phyloP scores from a whole-genome alignment of 2,888 invertebrate species.

The Chrysotoxum bicinctum region DNA sequence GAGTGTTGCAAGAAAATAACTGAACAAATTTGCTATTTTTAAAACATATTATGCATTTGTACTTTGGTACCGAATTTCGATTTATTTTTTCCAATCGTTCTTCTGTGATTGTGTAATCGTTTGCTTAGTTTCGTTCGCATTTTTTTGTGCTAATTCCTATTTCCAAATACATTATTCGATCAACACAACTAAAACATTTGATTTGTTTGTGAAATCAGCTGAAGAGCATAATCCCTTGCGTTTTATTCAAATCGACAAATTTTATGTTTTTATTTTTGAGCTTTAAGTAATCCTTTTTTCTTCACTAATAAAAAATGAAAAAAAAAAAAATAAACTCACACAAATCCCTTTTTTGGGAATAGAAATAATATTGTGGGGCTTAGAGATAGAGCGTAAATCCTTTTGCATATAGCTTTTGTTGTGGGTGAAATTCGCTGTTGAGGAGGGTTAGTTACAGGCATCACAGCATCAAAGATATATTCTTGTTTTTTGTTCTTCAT shows the following conservation, averaged over 20 bases:
- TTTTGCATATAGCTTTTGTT: conserved; percentile 12
- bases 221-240: neutral
- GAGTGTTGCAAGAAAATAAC: too few species aligned
- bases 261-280: neutral
- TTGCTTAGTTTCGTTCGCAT: too few species aligned
- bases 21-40: too few species aligned
- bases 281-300: neutral
- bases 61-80: too few species aligned
- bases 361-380: conserved; percentile 8
- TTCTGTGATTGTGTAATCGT: too few species aligned
- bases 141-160: neutral
- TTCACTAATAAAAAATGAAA: neutral
- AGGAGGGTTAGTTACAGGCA: neutral
- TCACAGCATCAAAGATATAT: neutral
- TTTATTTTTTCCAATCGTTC: too few species aligned
- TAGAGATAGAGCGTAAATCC: conserved; percentile 8
- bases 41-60: too few species aligned
- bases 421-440: neutral
- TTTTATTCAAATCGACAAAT: neutral
- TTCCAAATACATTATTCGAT: neutral
- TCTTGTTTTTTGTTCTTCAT: neutral
- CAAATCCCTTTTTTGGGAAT: neutral
- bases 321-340: neutral
- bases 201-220: neutral
- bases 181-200: neutral